Evolutionary conservation across 1,140 invertebrate genomes (phyloP), one percentile per base, ranked within the genome.

Genomic region (Steinernema khuongi): DNA sequence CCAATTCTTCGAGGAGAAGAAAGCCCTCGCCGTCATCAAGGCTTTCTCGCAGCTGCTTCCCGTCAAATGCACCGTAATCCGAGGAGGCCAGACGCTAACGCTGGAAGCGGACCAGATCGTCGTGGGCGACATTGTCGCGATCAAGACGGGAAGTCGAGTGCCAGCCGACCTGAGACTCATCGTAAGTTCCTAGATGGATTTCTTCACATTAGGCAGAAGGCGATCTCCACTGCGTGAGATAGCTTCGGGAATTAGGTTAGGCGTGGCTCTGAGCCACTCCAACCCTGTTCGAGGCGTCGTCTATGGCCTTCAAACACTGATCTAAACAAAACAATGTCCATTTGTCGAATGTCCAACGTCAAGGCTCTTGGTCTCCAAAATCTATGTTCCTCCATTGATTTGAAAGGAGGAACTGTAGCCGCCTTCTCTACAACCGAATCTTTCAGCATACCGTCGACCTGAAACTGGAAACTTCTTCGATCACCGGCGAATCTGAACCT

Each of bases 131-230:
- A 67, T 84, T 22, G 80, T 73, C 0, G 73, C 81, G 44, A 77
- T 84, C 44, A 75, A 79, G 29, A 78, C 74, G 31, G 83, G 83
- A 18, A 79, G 80, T 75, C 75, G 78, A 71, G 74, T 85, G 11
- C 81, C 85, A 14, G 85, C 85, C 11, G 85, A 86, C 72, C 75
- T 85, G 1, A 26, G 85, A 33, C 77, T 86, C 1, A 78, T 86
- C 41, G 85, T 29, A 11, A 69, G 68, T 69, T 30, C 29, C n/a
- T n/a, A n/a, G n/a, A n/a, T n/a, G n/a, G n/a, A n/a, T n/a, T n/a
- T n/a, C n/a, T n/a, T n/a, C n/a, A n/a, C n/a, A n/a, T n/a, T n/a
- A n/a, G n/a, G n/a, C n/a, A n/a, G n/a, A n/a, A n/a, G n/a, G n/a
- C n/a, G n/a, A n/a, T n/a, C n/a, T n/a, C n/a, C n/a, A n/a, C n/a